Base-by-base conservation (phyloP, 2,797 vertebrate species). In the Echiichthys vipera region DNA sequence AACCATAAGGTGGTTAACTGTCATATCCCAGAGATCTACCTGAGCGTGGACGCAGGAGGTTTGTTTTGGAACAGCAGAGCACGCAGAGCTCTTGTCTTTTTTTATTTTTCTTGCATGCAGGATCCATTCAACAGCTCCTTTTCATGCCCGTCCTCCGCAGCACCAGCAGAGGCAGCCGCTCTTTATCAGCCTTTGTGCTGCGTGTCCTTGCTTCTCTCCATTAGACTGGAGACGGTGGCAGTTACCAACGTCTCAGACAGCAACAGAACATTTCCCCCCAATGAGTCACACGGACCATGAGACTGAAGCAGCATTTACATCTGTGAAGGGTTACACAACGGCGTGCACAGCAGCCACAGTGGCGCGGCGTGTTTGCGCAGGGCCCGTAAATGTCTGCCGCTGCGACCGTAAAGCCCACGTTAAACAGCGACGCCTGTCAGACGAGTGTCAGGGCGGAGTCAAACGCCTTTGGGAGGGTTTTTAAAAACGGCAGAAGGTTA, bases 201-300 rank as follows among this genome's bases (percentile, higher is more conserved):
- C 68, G 62, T 74, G 88, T 87, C 88, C 88, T 93, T 91, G 89
- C 71, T 51, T 84, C 61, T 78, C 57, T 86, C 65, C 43, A 50
- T 67, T 39, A 77, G 77, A 82, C 57, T 59, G 47, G 32, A 72
- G 61, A 66, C 71, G 63, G 65, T 83, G 67, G 55, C 76, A 64
- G 75, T 80, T 73, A 65, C 18, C 69, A 69, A 34, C n/a, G 59
- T 81, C 77, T 85, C 72, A 86, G 82, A 77, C 71, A 10, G 67
- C 4, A 73, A 61, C 71, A 45, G 36, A 37, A 78, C 58, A 74
- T 71, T 64, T 79, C 73, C 43, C 62, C 4, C 39, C 2, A 34
- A n/a, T 84, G 75, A 85, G 64, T 84, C 86, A 84, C 54, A 42
- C n/a, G n/a, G 49, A 13, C 59, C 24, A 7, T 15, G 39, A 66